A percentile compares a stretch with the other conserved stretches of the same genome.
Conservation (phyloP, 2,113 vertebrate genomes). For the Hystrix brachyura region DNA sequence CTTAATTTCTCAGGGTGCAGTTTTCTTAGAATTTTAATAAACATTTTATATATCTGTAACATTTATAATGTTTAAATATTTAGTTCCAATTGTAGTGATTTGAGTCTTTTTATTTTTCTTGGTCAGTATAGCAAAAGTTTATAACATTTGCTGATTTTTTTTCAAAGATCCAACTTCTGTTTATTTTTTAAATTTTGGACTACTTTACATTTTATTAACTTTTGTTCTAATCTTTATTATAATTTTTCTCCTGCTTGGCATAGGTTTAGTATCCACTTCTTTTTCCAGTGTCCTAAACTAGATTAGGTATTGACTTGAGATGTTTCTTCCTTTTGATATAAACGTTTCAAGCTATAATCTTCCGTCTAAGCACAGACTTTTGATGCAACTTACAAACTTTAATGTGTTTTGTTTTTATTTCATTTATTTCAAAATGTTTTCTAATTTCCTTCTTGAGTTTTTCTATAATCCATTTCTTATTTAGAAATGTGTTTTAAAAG, state of each 20-base stretch:
- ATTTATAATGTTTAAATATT: not conserved
- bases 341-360: not conserved
- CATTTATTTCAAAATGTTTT: conserved; percentile 14
- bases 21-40: conserved; percentile 1
- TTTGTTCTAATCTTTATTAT: not conserved
- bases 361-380: not conserved
- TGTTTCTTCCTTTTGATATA: not conserved
- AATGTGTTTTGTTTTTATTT: conserved; percentile 6
- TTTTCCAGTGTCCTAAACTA: not conserved
- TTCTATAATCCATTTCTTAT: conserved; percentile 2
- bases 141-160: not conserved
- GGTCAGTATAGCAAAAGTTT: not conserved
- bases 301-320: not conserved
- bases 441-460: not conserved
- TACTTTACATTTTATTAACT: not conserved
- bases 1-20: not conserved
- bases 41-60: not conserved
- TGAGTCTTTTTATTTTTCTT: not conserved
- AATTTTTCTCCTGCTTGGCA: not conserved
- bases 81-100: not conserved
- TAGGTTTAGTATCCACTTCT: not conserved
- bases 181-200: not conserved
- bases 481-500: conserved; percentile 19
- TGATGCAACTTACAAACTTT: not conserved
- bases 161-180: not conserved